These are phyloP conservation scores for Phaethon lepturus DNA, from an alignment of 2,113 vertebrate genomes.

Conservation along the genomic window DNA sequence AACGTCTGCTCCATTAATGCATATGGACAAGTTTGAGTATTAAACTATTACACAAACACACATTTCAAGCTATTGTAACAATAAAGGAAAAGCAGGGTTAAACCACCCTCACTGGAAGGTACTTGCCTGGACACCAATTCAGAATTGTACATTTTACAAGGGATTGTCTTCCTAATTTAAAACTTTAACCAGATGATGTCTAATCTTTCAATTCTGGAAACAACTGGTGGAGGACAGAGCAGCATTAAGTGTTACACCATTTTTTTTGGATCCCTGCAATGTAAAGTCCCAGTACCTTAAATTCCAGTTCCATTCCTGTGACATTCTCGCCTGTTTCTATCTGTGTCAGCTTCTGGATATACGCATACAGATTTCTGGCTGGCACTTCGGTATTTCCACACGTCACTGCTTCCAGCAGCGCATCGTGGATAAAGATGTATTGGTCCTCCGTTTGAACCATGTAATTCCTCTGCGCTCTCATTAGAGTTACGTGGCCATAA, in stretches of 20 bases:
- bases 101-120: background rate
- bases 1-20: background rate
- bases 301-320: conserved; percentile 98
- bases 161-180: background rate
- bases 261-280: background rate
- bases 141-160: background rate
- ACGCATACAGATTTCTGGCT: conserved; percentile 96
- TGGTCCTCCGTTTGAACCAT: conserved; percentile 99
- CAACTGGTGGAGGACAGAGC: background rate
- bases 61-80: background rate
- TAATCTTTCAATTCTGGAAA: background rate
- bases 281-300: conserved; percentile 85
- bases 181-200: background rate
- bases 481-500: conserved; percentile 98
- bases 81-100: background rate
- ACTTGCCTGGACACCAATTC: background rate
- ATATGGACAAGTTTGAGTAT: background rate
- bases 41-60: background rate
- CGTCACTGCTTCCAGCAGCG: conserved; percentile 96
- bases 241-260: background rate
- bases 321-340: conserved; percentile 98
- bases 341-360: conserved; percentile 99
- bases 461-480: conserved; percentile 99
- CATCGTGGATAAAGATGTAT: conserved; percentile 98
- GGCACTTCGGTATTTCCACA: conserved; percentile 99